Percentiles rank a stretch among this genome's conserved stretches.
Evolutionary conservation across 2,113 vertebrate genomes (phyloP).

Genomic region (Pipra filicauda): DNA sequence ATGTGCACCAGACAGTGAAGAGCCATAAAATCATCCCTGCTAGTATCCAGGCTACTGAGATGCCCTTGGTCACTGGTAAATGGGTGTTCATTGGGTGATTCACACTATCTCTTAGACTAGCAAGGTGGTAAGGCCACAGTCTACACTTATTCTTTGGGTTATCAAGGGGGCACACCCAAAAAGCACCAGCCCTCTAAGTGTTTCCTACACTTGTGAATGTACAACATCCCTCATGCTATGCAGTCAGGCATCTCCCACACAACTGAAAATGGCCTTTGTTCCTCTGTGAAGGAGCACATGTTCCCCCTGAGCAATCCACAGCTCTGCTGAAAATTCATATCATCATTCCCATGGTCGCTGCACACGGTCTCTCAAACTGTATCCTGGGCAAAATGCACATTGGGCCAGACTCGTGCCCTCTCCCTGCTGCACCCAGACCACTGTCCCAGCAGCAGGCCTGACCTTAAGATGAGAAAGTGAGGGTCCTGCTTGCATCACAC

Average conservation of each 20-base stretch:
- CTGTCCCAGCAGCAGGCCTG: background rate
- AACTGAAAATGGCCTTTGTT: background rate
- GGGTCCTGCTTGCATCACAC: slow-evolving; percentile 38
- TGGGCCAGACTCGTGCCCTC: background rate
- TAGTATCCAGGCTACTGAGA: background rate
- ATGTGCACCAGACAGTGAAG: background rate
- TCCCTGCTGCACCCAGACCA: background rate
- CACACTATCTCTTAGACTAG: background rate
- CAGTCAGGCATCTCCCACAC: background rate
- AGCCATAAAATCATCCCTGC: background rate
- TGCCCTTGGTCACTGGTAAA: background rate
- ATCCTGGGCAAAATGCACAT: background rate
- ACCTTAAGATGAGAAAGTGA: background rate
- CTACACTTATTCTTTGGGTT: background rate
- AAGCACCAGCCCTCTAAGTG: background rate
- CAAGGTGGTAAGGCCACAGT: background rate
- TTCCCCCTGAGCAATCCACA: background rate
- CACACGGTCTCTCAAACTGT: background rate
- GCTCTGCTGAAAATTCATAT: background rate
- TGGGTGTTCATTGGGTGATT: background rate
- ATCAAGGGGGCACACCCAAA: background rate
- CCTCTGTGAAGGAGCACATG: background rate
- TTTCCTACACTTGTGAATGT: background rate
- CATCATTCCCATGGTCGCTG: background rate
- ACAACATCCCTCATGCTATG: background rate